phyloP scores from a whole-genome alignment of 2,797 vertebrate species.

The Sebastes hopkinsi region DNA sequence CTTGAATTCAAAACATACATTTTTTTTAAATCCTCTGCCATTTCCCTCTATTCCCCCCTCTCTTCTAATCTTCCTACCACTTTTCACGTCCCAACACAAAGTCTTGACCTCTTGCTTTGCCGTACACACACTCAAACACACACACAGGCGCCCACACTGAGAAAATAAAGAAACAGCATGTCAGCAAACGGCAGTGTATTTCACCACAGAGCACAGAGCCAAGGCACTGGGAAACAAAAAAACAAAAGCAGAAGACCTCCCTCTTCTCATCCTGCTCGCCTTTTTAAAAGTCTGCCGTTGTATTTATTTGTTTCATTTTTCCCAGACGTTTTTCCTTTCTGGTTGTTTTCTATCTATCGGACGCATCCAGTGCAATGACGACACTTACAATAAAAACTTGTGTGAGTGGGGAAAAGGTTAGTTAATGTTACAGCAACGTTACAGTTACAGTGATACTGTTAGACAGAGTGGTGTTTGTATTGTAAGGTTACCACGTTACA shows the following conservation, averaged over 20 bases:
- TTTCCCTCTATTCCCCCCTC: too few relatives aligned
- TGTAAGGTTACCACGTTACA: conserved; percentile 41
- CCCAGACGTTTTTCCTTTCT: conserved; percentile 39
- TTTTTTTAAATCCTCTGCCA: background rate
- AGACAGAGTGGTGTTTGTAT: conserved; percentile 49
- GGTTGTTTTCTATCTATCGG: conserved; percentile 51
- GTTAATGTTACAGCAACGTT: conserved; percentile 50
- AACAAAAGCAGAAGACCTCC: conserved; percentile 47
- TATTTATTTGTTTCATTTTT: conserved; percentile 54
- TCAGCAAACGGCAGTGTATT: conserved; percentile 75
- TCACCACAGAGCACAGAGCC: conserved; percentile 70
- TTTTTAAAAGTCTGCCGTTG: conserved; percentile 19
- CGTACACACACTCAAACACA: conserved; percentile 36
- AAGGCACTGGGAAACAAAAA: conserved; percentile 59
- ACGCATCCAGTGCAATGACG: conserved; percentile 74
- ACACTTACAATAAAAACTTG: conserved; percentile 37
- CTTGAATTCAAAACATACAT: background rate
- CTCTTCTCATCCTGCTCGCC: conserved; percentile 39
- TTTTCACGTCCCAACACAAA: conserved; percentile 27
- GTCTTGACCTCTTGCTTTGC: conserved; percentile 44
- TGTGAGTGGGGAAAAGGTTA: conserved; percentile 58
- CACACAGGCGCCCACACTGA: conserved; percentile 35
- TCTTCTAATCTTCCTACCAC: conserved; percentile 17
- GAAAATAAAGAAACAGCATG: conserved; percentile 63
- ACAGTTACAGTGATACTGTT: conserved; percentile 66